These are phyloP conservation scores for Apeltes quadracus DNA, from an alignment of 2,113 vertebrate species.

Conservation along the genomic window DNA sequence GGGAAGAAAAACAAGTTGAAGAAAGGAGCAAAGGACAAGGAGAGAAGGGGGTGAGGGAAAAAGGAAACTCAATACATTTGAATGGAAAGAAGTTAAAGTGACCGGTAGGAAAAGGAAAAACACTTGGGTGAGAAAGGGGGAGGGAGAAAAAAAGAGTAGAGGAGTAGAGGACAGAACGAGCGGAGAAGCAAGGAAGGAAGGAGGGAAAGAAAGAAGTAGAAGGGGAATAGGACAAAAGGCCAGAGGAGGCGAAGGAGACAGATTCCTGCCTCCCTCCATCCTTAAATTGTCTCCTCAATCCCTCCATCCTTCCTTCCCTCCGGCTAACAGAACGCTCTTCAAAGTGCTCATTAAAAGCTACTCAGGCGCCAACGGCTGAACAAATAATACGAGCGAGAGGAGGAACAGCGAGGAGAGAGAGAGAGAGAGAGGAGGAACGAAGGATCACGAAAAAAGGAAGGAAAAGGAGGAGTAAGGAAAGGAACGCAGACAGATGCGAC, in stretches of 20 bases:
- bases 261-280: not conserved
- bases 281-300: not conserved
- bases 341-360: constrained; percentile 62
- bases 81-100: not conserved
- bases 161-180: not conserved
- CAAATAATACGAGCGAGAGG: constrained; percentile 48
- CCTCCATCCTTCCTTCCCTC: not conserved
- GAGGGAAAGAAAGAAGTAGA: not conserved
- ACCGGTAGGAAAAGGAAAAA: not conserved
- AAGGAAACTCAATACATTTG: not conserved
- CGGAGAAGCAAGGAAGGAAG: not conserved
- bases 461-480: constrained; percentile 29
- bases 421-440: constrained; percentile 8
- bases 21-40: not conserved
- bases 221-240: not conserved
- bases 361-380: constrained; percentile 54
- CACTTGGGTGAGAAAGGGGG: not conserved
- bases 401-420: constrained; percentile 6
- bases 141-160: not conserved
- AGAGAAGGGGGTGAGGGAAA: no score
- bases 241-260: not conserved
- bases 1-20: not conserved
- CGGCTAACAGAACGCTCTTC: constrained; percentile 46
- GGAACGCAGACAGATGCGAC: constrained; percentile 30
- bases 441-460: no score